These are phyloP conservation scores for Harpagoxenus sublaevis DNA, from an alignment of 2,888 invertebrate genomes.

Conservation along the genomic window DNA sequence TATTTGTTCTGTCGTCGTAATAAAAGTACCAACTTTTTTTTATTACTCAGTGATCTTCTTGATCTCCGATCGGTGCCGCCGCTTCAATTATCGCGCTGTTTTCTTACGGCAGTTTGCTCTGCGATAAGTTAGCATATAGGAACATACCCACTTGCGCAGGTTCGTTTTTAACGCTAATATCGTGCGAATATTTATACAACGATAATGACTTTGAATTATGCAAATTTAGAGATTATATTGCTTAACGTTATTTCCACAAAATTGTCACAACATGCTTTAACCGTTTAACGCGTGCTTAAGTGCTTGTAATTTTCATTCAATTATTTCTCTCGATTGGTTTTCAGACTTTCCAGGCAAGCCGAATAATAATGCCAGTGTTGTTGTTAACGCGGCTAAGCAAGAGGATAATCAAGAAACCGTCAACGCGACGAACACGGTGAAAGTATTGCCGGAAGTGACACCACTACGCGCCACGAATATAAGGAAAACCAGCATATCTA, in stretches of 20 bases:
- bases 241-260: background rate
- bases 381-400: background rate
- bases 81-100: slow-evolving; percentile 47
- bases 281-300: background rate
- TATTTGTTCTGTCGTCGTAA: slow-evolving; percentile 10
- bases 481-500: slow-evolving; percentile 89
- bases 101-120: slow-evolving; percentile 32
- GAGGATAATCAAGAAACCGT: background rate
- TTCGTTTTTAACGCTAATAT: slow-evolving; percentile 6
- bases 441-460: background rate
- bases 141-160: background rate
- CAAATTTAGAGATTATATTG: slow-evolving; percentile 19
- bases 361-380: slow-evolving; percentile 41
- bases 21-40: slow-evolving; percentile 26
- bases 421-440: slow-evolving; percentile 3
- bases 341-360: slow-evolving; percentile 47
- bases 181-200: slow-evolving; percentile 11
- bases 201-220: slow-evolving; percentile 11
- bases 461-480: slow-evolving; percentile 39
- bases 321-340: slow-evolving; percentile 27
- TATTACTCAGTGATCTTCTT: slow-evolving; percentile 7
- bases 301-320: background rate
- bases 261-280: background rate
- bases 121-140: slow-evolving; percentile 32
- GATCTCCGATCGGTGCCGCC: slow-evolving; percentile 30